Percentiles rank a stretch among this genome's conserved stretches.
Conservation (phyloP, 2,113 vertebrate species). For the Chaetops frenatus region DNA sequence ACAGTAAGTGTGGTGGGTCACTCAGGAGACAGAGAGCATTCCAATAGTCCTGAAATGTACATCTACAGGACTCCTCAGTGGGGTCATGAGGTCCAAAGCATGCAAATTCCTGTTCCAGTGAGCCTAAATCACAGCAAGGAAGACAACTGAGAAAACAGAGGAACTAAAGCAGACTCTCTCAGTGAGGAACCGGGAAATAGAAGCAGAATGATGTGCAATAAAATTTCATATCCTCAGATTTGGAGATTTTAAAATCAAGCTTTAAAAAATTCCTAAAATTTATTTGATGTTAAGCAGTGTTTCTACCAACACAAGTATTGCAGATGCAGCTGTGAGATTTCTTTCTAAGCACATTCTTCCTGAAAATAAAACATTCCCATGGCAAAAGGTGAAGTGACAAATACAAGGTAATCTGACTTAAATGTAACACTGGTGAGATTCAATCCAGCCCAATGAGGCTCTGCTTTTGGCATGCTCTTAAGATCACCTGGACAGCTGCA, state of each 20-base stretch:
- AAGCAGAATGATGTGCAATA: neutral
- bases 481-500: neutral
- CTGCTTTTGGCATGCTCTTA: neutral
- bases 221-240: neutral
- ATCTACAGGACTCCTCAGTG: neutral
- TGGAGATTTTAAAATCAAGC: neutral
- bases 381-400: neutral
- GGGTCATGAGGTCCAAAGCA: neutral
- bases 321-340: neutral
- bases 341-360: neutral
- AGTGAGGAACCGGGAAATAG: neutral
- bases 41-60: neutral
- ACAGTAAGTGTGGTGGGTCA: accelerated
- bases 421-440: neutral
- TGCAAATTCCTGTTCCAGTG: neutral
- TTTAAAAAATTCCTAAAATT: neutral
- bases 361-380: neutral
- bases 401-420: neutral
- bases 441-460: neutral
- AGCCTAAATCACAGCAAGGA: neutral
- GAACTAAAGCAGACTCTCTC: neutral
- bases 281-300: neutral
- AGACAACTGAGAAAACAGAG: neutral
- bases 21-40: neutral
- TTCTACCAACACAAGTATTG: neutral